Evolutionary conservation across 2,888 invertebrate species (phyloP).

Genomic region (Drosophila kambysellisi): DNA sequence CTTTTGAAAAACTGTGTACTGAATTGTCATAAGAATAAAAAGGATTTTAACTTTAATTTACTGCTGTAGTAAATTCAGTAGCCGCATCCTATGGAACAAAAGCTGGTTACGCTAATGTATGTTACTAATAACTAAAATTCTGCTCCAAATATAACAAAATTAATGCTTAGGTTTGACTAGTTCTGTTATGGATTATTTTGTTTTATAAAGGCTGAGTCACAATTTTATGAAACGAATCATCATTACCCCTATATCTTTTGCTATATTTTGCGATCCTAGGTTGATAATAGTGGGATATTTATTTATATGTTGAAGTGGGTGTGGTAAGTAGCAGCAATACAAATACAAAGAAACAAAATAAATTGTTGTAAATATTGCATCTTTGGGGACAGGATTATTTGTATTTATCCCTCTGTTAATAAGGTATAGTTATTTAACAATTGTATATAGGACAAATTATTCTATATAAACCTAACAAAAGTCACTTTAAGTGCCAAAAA

Average conservation of each 20-base stretch:
- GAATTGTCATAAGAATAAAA: no score
- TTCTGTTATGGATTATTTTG: neutral
- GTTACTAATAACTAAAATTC: neutral
- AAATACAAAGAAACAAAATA: neutral
- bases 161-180: neutral
- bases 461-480: neutral
- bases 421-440: neutral
- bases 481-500: constrained; percentile 1
- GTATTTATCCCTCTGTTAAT: neutral
- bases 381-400: no score
- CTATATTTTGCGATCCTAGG: neutral
- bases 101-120: neutral
- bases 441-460: neutral
- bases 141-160: neutral
- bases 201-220: neutral
- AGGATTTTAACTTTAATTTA: no score
- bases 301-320: neutral
- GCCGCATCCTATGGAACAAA: neutral
- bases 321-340: neutral
- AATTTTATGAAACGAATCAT: neutral
- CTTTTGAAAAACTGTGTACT: no score
- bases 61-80: no score
- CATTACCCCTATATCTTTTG: neutral
- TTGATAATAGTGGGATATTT: constrained; percentile 7
- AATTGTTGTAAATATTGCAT: neutral